Evolutionary conservation across 1,140 invertebrate genomes (phyloP), one percentile per base, ranked within the genome.

Genomic region (Cardiocondyla obscurior): DNA sequence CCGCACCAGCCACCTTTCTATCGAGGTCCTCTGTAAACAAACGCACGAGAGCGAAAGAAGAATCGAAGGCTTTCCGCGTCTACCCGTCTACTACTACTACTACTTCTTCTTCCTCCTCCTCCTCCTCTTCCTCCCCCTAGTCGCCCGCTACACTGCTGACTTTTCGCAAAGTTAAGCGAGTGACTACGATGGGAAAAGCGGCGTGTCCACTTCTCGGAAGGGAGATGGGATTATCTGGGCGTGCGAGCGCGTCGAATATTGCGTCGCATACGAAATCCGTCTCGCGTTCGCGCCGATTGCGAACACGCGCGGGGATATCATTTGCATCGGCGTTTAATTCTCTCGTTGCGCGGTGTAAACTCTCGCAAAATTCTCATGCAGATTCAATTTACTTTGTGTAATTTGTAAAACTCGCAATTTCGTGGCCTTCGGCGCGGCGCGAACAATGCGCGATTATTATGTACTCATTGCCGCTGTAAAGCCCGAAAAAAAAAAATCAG

Each of bases 21-120:
- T 89, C 72, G 74, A 53, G 85, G 73, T 83, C 86, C 84, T 90
- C 83, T 83, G 88, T 88, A 91, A 90, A 90, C 90, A 90, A 91
- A 87, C 86, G 79, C 85, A 85, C 82, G 81, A 87, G 84, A 74
- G 81, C 81, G 76, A 83, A 87, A 87, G 86, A 84, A 85, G 82
- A 86, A 82, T 86, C 86, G 85, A 83, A 88, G 77, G 60, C 76
- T 82, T 86, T 81, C 62, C 79, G 44, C 30, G 49, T 69, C 6
- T 28, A 53, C 55, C 6, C 72, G 30, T 36, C 72, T 46, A 42
- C 79, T 67, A 1, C 60, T n/a, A 14, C 65, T 44, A 1, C 25
- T n/a, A 10, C n/a, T 57, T 36, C 30, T 49, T 22, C 46, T 25
- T 36, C 72, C 76, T 58, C 25, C 36, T 58, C 57, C 42, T 53